Evolutionary conservation across 2,113 vertebrate species (phyloP), one percentile per base, ranked within the genome.

Genomic region (Pagrus major): DNA sequence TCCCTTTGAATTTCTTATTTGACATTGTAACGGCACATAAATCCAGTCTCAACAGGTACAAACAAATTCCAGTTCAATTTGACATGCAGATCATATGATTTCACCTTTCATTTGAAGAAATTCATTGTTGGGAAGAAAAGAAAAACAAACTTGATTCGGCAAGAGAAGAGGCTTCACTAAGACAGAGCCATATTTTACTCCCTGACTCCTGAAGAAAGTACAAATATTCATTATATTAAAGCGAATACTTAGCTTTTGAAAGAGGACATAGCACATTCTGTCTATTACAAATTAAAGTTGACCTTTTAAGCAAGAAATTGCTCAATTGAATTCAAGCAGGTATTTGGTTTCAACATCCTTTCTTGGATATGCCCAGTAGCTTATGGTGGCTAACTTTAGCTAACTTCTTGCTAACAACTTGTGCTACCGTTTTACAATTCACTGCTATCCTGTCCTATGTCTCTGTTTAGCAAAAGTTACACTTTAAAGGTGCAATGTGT

Each of bases 21-120:
- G 12, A 68, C 33, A 12, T 9, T 79, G 51, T 71, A 42, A 6
- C 10, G 3, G 11, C 18, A 10, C 18, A 23, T 1, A 37, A 18
- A 20, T 77, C 67, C 51, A 47, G 33, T 70, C 14, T 44, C 5
- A 35, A 55, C n/a, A 61, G 52, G 12, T 8, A 29, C 1, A 55
- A 54, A 18, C 18, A 4, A 29, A 47, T 11, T 59, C 37, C 56
- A 73, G 31, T 73, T 76, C 16, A 58, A 73, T 74, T 39, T 77
- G 18, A 74, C 8, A 42, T 61, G 44, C 35, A 18, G 35, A 68
- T 75, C 1, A 14, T n/a, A n/a, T n/a, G n/a, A n/a, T 27, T 56
- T 47, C 10, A n/a, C 44, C 46, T 60, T 58, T 64, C 12, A 31
- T 44, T 20, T 54, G 6, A 33, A 37, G 4, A 59, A 68, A 21